Conservation (phyloP, 1,140 invertebrate species). For the Drosophila albomicans region DNA sequence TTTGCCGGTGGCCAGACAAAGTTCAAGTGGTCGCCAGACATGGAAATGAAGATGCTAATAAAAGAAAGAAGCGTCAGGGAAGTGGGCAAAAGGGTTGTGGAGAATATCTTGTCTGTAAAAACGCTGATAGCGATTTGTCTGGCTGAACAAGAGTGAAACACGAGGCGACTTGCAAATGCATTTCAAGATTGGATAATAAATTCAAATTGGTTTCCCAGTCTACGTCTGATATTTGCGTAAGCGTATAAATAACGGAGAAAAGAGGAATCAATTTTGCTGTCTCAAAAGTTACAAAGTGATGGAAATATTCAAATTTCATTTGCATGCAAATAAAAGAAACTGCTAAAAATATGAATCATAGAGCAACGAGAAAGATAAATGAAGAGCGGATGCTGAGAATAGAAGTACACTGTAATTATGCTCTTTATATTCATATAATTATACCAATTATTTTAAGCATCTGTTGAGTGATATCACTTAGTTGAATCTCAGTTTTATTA, state of each 20-base stretch:
- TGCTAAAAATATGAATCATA: background rate
- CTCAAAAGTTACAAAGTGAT: background rate
- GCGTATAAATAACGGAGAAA: background rate
- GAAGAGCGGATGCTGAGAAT: background rate
- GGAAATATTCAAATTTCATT: background rate
- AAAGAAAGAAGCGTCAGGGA: background rate
- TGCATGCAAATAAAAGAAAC: background rate
- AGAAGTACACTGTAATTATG: background rate
- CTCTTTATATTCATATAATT: background rate
- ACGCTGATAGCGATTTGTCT: slow-evolving; percentile 17
- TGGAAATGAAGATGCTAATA: slow-evolving; percentile 57
- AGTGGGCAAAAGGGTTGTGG: background rate
- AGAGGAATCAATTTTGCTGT: background rate
- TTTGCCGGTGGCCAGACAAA: slow-evolving; percentile 42
- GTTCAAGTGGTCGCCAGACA: slow-evolving; percentile 51
- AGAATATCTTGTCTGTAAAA: slow-evolving; percentile 4
- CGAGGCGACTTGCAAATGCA: slow-evolving; percentile 22
- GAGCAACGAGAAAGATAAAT: too few species aligned
- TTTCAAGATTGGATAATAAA: slow-evolving; percentile 28
- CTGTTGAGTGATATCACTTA: background rate
- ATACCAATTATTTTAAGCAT: background rate
- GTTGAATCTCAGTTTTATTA: background rate
- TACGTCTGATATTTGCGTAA: slow-evolving; percentile 11
- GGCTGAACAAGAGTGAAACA: background rate
- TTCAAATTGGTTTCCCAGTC: slow-evolving; percentile 31